phyloP scores from a whole-genome alignment of 2,888 invertebrate species.

The Minunthozetes semirufus region DNA sequence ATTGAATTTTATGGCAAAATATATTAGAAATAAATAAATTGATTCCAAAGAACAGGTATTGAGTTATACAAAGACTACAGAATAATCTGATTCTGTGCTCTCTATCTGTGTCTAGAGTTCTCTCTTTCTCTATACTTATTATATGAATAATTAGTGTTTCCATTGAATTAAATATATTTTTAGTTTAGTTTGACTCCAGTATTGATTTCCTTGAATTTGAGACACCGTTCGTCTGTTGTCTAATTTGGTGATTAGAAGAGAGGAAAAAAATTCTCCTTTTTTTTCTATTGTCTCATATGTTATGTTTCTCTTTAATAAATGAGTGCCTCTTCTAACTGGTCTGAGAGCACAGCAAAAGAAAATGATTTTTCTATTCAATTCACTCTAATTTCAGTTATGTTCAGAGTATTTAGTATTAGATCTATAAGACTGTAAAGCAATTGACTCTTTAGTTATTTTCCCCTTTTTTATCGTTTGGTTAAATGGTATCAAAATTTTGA shows the following conservation, averaged over 20 bases:
- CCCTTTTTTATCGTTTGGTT: not conserved
- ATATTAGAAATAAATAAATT: no score
- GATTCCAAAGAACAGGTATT: no score
- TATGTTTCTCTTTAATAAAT: not conserved
- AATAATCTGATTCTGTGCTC: no score
- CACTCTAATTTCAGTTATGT: not conserved
- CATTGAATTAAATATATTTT: not conserved
- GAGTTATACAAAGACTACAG: no score
- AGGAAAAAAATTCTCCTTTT: not conserved
- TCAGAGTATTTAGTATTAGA: not conserved
- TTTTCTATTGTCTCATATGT: not conserved
- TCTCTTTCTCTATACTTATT: not conserved
- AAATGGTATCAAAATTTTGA: not conserved
- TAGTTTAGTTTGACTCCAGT: not conserved
- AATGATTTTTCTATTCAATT: not conserved
- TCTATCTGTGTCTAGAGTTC: not conserved
- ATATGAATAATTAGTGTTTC: not conserved
- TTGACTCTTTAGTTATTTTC: not conserved
- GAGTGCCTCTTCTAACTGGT: not conserved
- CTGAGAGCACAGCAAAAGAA: not conserved
- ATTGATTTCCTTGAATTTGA: not conserved
- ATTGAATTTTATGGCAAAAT: no score
- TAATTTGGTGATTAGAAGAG: not conserved
- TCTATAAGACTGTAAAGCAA: not conserved
- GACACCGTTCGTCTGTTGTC: not conserved